Percentiles rank a stretch among this genome's conserved stretches.
phyloP scores from a whole-genome alignment of 2,113 vertebrate species.

The Progne subis region DNA sequence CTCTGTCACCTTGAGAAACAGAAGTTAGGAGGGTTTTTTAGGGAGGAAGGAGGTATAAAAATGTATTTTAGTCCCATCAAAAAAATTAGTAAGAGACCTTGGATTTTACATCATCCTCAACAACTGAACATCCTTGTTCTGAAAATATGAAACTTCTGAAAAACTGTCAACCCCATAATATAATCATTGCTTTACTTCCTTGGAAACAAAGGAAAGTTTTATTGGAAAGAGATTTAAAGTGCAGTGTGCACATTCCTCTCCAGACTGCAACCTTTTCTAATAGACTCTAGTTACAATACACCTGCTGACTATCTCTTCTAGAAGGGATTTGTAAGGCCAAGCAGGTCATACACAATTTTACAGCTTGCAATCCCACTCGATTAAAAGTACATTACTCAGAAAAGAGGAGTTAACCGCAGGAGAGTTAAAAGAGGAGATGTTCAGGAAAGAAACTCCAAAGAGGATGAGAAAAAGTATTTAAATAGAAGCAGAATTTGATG shows the following conservation, averaged over 20 bases:
- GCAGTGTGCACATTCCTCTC: background rate
- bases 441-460: background rate
- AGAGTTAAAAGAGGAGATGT: no score
- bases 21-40: background rate
- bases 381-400: conserved; percentile 30
- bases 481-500: background rate
- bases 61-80: background rate
- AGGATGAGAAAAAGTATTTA: background rate
- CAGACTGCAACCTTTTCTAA: conserved; percentile 32
- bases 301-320: conserved; percentile 51
- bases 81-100: background rate
- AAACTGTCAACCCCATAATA: background rate
- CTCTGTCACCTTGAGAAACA: background rate
- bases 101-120: background rate
- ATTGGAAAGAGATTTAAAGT: conserved; percentile 12
- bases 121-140: background rate
- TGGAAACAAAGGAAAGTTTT: conserved; percentile 30
- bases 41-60: background rate
- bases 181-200: conserved; percentile 7
- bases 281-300: conserved; percentile 18
- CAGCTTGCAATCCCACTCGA: background rate
- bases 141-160: background rate
- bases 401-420: background rate
- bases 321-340: conserved; percentile 45
- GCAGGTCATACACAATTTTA: conserved; percentile 58